These are phyloP conservation scores for Hypotaenidia okinawae DNA, from an alignment of 2,797 vertebrate species.

Conservation along the genomic window DNA sequence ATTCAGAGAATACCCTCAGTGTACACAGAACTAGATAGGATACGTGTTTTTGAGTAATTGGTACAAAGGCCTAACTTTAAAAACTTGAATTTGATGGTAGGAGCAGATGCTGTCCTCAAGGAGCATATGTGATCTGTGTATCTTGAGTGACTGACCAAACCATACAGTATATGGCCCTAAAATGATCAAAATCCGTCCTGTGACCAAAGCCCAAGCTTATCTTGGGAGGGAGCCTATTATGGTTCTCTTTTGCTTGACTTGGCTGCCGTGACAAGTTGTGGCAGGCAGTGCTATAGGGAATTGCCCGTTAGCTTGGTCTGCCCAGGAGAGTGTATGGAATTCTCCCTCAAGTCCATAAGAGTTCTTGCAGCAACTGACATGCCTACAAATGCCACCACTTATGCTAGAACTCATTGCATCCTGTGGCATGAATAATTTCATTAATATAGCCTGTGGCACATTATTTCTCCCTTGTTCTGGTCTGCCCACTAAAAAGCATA, in stretches of 20 bases:
- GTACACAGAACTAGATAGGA: neutral
- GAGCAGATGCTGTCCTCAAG: neutral
- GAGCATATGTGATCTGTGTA: neutral
- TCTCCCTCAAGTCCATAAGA: neutral
- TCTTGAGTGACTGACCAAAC: neutral
- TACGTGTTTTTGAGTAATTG: neutral
- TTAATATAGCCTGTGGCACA: neutral
- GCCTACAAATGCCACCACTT: neutral
- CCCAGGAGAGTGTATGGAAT: neutral
- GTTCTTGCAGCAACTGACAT: neutral
- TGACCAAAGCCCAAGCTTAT: neutral
- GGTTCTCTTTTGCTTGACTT: neutral
- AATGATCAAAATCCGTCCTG: neutral
- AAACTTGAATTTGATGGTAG: neutral
- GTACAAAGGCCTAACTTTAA: neutral
- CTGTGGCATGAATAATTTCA: neutral
- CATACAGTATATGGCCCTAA: neutral
- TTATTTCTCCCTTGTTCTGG: neutral
- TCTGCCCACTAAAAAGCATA: neutral
- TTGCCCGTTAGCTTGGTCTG: rapidly evolving
- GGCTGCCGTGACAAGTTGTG: neutral
- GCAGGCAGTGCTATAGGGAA: neutral
- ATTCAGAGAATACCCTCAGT: neutral
- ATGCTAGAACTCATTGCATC: neutral
- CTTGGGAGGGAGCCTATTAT: neutral